These are phyloP conservation scores for Nymphalis io DNA, from an alignment of 1,140 invertebrate species.

Conservation along the genomic window DNA sequence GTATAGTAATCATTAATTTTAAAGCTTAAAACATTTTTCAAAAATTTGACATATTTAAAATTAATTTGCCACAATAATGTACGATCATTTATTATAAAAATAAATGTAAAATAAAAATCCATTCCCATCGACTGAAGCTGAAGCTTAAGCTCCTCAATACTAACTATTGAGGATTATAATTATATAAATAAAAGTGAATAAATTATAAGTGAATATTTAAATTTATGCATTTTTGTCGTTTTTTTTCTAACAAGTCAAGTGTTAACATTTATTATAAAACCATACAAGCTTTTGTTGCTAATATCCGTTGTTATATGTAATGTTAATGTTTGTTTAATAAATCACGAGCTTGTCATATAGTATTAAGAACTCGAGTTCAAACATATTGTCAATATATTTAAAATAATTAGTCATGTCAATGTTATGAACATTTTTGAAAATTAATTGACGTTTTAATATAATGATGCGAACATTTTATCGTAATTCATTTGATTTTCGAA, in stretches of 20 bases:
- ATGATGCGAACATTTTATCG: neutral
- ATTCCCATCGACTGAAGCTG: conserved; percentile 15
- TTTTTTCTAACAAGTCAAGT: neutral
- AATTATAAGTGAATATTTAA: neutral
- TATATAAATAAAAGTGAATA: neutral
- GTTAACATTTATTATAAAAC: conserved; percentile 26
- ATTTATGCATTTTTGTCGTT: neutral
- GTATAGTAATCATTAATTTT: conserved; percentile 26
- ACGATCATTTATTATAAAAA: conserved; percentile 1
- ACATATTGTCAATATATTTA: conserved; percentile 72
- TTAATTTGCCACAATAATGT: conserved; percentile 15
- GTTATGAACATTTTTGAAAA: conserved; percentile 41
- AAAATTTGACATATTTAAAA: conserved; percentile 4
- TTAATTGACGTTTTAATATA: conserved; percentile 14
- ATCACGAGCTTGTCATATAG: conserved; percentile 74
- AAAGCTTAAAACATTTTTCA: conserved; percentile 18
- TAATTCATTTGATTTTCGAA: conserved; percentile 1
- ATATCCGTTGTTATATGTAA: conserved; percentile 37
- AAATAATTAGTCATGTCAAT: conserved; percentile 44
- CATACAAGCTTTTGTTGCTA: conserved; percentile 36
- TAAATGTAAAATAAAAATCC: conserved; percentile 9
- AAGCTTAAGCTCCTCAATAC: no score
- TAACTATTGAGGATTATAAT: neutral
- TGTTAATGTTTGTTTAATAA: conserved; percentile 43
- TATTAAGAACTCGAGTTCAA: conserved; percentile 57